Conservation (phyloP, 2,797 vertebrate species). For the Chaetodon trifasciatus region DNA sequence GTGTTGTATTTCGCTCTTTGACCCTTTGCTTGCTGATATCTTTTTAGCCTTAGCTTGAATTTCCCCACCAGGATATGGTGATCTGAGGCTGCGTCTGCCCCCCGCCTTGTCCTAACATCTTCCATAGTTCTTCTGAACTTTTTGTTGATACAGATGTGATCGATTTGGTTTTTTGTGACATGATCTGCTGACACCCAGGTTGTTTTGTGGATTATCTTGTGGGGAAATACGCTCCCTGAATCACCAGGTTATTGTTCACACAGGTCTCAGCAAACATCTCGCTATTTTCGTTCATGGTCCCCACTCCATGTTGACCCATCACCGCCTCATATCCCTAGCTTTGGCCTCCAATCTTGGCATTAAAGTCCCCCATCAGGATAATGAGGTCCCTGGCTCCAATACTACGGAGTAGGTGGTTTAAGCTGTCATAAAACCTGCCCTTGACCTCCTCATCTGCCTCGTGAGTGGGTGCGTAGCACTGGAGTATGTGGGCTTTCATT, state of each 20-base stretch:
- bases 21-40: not conserved
- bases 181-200: not conserved
- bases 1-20: not conserved
- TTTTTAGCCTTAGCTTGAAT: not conserved
- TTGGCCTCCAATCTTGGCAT: too few relatives aligned
- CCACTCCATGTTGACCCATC: not conserved
- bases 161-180: not conserved
- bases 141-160: not conserved
- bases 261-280: not conserved
- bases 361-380: too few relatives aligned
- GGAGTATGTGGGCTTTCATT: too few relatives aligned
- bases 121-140: not conserved
- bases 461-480: too few relatives aligned
- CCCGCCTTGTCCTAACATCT: not conserved
- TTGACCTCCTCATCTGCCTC: too few relatives aligned
- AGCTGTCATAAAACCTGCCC: too few relatives aligned
- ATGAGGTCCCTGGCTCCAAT: too few relatives aligned
- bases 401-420: too few relatives aligned
- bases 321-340: too few relatives aligned
- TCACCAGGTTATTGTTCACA: not conserved
- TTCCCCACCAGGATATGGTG: not conserved
- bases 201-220: not conserved
- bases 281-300: not conserved
- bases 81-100: not conserved
- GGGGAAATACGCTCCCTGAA: not conserved